These are phyloP conservation scores for Isurus oxyrinchus DNA, from an alignment of 2,113 vertebrate genomes.

Conservation along the genomic window DNA sequence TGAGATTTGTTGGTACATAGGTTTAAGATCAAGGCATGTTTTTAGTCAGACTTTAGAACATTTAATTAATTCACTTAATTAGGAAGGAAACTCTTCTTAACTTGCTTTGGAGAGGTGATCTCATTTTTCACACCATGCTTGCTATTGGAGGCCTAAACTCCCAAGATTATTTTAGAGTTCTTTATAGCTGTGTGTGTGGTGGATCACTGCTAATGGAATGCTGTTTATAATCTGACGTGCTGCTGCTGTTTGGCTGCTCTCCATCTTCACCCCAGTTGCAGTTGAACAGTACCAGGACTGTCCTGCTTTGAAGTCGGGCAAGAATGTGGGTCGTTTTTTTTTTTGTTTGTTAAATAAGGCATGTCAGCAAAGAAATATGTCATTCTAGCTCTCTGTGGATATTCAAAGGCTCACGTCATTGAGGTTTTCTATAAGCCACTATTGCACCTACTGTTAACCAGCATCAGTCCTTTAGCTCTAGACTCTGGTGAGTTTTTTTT, in stretches of 20 bases:
- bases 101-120: not conserved
- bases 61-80: not conserved
- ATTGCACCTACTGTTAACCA: not conserved
- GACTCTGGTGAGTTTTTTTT: not conserved
- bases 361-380: slow-evolving; percentile 58
- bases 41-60: not conserved
- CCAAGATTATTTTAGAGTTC: slow-evolving; percentile 24
- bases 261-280: slow-evolving; percentile 57
- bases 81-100: not conserved
- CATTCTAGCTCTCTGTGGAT: slow-evolving; percentile 57
- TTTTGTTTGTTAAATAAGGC: slow-evolving; percentile 55
- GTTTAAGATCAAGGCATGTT: not conserved
- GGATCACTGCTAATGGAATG: slow-evolving; percentile 15
- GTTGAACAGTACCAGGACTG: slow-evolving; percentile 62
- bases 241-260: slow-evolving; percentile 56
- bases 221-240: slow-evolving; percentile 30
- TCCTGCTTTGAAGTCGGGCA: slow-evolving; percentile 62
- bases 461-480: not conserved
- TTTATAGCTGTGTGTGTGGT: not conserved
- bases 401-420: slow-evolving; percentile 43
- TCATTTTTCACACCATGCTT: not conserved
- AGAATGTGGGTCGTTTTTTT: slow-evolving; percentile 58
- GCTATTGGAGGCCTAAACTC: not conserved
- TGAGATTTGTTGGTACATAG: not conserved
- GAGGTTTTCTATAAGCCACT: slow-evolving; percentile 47